Evolutionary conservation across 1,140 invertebrate species (phyloP).

Genomic region (Leptinotarsa defecta): DNA sequence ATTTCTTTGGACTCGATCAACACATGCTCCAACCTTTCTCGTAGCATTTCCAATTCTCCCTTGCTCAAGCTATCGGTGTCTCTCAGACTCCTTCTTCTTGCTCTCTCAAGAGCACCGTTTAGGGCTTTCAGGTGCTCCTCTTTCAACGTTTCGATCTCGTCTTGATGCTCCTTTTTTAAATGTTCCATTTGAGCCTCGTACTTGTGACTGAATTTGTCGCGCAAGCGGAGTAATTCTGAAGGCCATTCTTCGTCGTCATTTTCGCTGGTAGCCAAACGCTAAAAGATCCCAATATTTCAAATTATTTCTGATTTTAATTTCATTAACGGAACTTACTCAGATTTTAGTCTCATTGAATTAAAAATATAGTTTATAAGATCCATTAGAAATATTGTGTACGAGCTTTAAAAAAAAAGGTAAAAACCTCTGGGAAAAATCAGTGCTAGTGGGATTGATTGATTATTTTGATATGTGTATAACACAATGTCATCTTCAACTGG

Average conservation of each 20-base stretch:
- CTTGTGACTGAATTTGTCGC: slow-evolving; percentile 70
- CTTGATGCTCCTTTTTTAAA: slow-evolving; percentile 53
- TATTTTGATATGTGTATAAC: too few relatives aligned
- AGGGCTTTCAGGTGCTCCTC: slow-evolving; percentile 61
- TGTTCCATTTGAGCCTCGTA: slow-evolving; percentile 60
- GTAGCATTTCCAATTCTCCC: slow-evolving; percentile 45
- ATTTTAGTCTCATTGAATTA: too few relatives aligned
- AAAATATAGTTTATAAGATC: too few relatives aligned
- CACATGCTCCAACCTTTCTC: slow-evolving; percentile 41
- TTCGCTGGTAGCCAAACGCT: slow-evolving; percentile 68
- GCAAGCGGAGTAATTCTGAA: slow-evolving; percentile 67
- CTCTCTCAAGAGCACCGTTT: slow-evolving; percentile 52
- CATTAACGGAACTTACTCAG: too few relatives aligned
- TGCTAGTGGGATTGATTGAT: too few relatives aligned
- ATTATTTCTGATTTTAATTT: not conserved
- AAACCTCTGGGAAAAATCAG: too few relatives aligned
- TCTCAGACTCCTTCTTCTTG: slow-evolving; percentile 49
- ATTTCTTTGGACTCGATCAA: not conserved
- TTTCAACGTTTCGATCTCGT: slow-evolving; percentile 61
- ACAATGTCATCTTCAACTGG: too few relatives aligned
- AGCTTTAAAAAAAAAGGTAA: too few relatives aligned
- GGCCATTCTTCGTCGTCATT: slow-evolving; percentile 71
- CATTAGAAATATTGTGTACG: too few relatives aligned
- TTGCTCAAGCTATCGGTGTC: slow-evolving; percentile 42
- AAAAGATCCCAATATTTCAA: slow-evolving; percentile 24